Conservation (phyloP, 2,888 invertebrate species). For the Parapristionchus giblindavisi region DNA sequence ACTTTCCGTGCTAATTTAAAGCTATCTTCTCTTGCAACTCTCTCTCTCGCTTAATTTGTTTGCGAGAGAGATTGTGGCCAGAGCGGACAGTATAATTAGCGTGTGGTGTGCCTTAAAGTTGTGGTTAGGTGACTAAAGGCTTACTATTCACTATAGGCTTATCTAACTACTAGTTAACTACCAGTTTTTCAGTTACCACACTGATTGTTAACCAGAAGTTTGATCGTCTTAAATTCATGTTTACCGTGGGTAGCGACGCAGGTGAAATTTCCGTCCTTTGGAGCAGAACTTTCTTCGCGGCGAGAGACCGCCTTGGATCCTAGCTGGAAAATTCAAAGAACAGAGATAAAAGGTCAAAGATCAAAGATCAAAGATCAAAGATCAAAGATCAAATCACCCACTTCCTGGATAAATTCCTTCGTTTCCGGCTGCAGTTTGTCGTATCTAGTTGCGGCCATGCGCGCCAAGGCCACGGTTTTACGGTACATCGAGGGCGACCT, state of each 20-base stretch:
- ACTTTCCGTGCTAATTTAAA: no score
- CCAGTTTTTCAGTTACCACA: no score
- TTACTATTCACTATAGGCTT: no score
- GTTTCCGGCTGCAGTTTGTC: conserved; percentile 23
- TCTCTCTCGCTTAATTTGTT: no score
- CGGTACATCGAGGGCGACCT: conserved; percentile 29
- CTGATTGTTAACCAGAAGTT: no score
- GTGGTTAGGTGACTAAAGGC: no score
- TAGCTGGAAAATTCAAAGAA: background rate
- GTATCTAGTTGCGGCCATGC: conserved; percentile 6
- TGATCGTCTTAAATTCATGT: no score
- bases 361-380: background rate
- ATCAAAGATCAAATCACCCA: background rate
- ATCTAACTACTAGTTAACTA: no score
- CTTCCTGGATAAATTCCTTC: conserved; percentile 13
- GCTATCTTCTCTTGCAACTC: no score
- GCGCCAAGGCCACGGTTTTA: background rate
- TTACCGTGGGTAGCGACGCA: conserved; percentile 3
- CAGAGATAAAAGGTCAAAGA: background rate
- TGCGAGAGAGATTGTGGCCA: no score
- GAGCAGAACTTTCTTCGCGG: conserved; percentile 9
- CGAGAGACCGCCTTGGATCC: conserved; percentile 17
- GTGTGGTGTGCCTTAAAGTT: no score
- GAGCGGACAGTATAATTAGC: no score
- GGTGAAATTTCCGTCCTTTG: conserved; percentile 1